Percentiles rank a stretch among this genome's conserved stretches.
Conservation (phyloP, 2,797 vertebrate genomes). For the Xiphorhynchus erythropygius region DNA sequence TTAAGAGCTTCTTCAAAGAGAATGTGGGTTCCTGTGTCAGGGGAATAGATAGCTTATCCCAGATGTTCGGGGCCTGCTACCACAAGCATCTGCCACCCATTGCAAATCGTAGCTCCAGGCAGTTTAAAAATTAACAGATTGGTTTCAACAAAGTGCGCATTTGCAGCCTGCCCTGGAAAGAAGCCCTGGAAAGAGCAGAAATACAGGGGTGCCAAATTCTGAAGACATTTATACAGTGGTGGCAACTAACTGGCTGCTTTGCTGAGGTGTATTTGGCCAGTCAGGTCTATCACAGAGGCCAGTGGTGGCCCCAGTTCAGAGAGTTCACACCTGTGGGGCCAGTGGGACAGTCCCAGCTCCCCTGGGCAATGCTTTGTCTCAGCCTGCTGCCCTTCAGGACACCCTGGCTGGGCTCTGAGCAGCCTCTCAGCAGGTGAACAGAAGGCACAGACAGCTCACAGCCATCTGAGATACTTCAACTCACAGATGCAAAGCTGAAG, state of each 20-base stretch:
- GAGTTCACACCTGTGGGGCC: neutral
- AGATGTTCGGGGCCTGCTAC: constrained; percentile 2
- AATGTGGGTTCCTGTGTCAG: neutral
- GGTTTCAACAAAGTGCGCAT: constrained; percentile 28
- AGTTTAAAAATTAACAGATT: constrained; percentile 37
- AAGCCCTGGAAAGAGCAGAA: neutral
- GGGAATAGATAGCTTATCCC: constrained; percentile 15
- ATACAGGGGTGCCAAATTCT: neutral
- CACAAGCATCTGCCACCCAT: constrained; percentile 40
- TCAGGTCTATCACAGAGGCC: neutral
- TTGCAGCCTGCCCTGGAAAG: constrained; percentile 37
- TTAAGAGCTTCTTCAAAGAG: constrained; percentile 30
- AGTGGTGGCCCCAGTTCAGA: neutral
- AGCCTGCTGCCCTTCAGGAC: neutral
- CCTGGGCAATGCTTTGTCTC: rapidly evolving
- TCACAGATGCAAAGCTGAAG: neutral
- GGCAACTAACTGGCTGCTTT: neutral
- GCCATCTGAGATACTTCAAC: neutral
- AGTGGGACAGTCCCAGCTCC: neutral
- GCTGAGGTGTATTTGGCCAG: neutral
- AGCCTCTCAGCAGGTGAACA: neutral
- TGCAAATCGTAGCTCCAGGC: neutral
- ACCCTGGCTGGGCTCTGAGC: neutral
- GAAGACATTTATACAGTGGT: neutral
- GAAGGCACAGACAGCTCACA: neutral